Evolutionary conservation across 2,113 vertebrate species (phyloP).

Genomic region (Ranitomeya variabilis): DNA sequence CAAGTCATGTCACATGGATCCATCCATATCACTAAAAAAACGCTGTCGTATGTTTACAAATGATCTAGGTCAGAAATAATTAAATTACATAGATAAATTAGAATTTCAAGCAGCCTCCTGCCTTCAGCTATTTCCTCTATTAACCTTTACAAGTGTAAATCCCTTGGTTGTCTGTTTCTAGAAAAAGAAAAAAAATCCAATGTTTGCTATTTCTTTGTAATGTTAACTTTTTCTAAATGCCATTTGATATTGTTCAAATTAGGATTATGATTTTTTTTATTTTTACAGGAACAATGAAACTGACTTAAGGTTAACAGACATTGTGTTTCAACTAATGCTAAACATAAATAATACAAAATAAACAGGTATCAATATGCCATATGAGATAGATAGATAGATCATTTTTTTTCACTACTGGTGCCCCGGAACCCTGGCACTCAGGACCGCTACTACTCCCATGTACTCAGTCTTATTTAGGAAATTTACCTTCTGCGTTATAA

Average conservation of each 20-base stretch:
- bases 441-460: too few species aligned
- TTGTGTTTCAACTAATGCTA: not conserved
- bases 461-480: too few species aligned
- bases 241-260: not conserved
- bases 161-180: constrained; percentile 1
- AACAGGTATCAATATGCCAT: not conserved
- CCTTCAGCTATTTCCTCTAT: constrained; percentile 34
- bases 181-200: not conserved
- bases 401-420: too few species aligned
- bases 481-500: too few species aligned
- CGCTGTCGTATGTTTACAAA: constrained; percentile 33
- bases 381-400: not conserved
- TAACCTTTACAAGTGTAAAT: constrained; percentile 45
- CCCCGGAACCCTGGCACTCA: too few species aligned
- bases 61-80: constrained; percentile 49
- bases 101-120: constrained; percentile 27
- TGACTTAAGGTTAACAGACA: not conserved
- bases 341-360: not conserved
- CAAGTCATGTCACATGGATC: constrained; percentile 28
- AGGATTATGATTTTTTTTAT: not conserved
- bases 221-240: not conserved
- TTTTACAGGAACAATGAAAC: not conserved
- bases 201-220: not conserved
- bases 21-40: constrained; percentile 6
- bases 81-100: constrained; percentile 49